Conservation (phyloP, 2,888 invertebrate species). For the Mesoligia furuncula region DNA sequence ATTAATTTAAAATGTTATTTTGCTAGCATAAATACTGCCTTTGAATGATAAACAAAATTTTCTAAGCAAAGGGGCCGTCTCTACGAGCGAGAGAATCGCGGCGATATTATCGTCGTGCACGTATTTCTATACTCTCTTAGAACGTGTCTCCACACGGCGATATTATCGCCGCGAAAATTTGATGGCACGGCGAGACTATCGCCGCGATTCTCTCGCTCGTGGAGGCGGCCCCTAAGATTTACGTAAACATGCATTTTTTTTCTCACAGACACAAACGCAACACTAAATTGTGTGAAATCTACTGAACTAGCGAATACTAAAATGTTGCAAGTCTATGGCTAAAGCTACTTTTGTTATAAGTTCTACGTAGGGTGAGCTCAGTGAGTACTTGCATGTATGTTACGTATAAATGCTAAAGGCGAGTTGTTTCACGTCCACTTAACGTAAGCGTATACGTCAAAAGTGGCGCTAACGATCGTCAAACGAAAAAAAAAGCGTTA, state of each 20-base stretch:
- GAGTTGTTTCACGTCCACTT: not conserved
- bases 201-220: too few species aligned
- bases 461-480: not conserved
- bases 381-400: not conserved
- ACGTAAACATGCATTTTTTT: slow-evolving; percentile 48
- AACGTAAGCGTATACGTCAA: too few species aligned
- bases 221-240: slow-evolving; percentile 4
- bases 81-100: too few species aligned
- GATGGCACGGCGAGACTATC: too few species aligned
- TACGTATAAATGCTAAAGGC: not conserved
- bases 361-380: not conserved
- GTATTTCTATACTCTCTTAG: too few species aligned
- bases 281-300: slow-evolving; percentile 17
- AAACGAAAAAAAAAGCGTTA: too few species aligned
- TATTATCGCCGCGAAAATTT: too few species aligned
- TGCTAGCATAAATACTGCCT: not conserved
- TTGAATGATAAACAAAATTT: slow-evolving; percentile 4
- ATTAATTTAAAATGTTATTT: not conserved
- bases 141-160: too few species aligned
- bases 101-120: too few species aligned
- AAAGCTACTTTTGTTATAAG: not conserved
- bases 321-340: slow-evolving; percentile 10
- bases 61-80: not conserved
- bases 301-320: slow-evolving; percentile 14
- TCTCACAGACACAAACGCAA: slow-evolving; percentile 12